Evolutionary conservation across 1,140 invertebrate species (phyloP).

Genomic region (Trigoniulus corallinus): DNA sequence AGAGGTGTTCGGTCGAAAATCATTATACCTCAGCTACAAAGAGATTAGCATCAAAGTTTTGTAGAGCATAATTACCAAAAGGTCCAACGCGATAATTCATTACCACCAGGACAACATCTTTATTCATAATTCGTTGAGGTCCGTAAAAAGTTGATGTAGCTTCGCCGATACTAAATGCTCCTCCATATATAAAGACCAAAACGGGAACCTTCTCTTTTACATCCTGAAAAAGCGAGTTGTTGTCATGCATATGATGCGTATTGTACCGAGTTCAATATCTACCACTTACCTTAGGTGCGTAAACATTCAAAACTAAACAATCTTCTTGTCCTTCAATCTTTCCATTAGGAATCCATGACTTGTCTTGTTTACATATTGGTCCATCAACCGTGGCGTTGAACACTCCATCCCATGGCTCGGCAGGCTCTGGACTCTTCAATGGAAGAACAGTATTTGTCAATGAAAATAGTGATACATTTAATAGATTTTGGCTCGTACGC

Average conservation of each 20-base stretch:
- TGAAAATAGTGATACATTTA: too few species aligned
- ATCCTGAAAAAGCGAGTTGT: not conserved
- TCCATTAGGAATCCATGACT: not conserved
- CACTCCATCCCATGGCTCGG: not conserved
- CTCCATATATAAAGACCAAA: conserved; percentile 37
- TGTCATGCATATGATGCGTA: not conserved
- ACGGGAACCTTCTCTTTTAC: conserved; percentile 24
- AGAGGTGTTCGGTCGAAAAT: too few species aligned
- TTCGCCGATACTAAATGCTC: conserved; percentile 30
- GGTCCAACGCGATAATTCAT: conserved; percentile 46
- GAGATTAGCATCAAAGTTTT: not conserved
- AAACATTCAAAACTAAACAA: not conserved
- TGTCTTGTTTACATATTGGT: not conserved
- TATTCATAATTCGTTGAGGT: conserved; percentile 30
- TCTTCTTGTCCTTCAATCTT: not conserved
- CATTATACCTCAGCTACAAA: conserved; percentile 21
- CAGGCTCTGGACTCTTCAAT: not conserved
- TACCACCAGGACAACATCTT: conserved; percentile 42
- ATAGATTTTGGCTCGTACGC: too few species aligned
- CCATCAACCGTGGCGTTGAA: not conserved
- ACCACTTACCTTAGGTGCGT: not conserved
- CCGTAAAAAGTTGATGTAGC: conserved; percentile 25
- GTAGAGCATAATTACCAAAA: conserved; percentile 33
- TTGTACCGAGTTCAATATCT: too few species aligned
- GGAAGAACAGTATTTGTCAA: too few species aligned